A percentile compares a stretch with the other conserved stretches of the same genome.
Evolutionary conservation across 2,888 invertebrate genomes (phyloP).

Genomic region (Entomobrya proxima): DNA sequence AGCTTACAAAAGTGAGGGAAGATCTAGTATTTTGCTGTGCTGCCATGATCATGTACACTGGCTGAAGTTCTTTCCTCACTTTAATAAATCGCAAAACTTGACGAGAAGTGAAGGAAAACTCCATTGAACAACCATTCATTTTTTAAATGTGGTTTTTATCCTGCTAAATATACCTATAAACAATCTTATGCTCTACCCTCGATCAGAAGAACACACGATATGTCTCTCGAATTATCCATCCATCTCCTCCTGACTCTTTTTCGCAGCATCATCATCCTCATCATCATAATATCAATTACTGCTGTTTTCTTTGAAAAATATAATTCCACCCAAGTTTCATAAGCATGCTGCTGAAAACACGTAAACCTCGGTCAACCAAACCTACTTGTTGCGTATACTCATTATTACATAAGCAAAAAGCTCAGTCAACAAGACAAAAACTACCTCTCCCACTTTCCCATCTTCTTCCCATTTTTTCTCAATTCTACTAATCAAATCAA

Average conservation of each 20-base stretch:
- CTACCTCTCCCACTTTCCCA: slow-evolving; percentile 49
- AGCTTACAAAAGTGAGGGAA: background rate
- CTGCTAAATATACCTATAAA: slow-evolving; percentile 44
- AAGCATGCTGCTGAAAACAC: background rate
- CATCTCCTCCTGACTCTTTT: slow-evolving; percentile 12
- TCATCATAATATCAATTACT: slow-evolving; percentile 48
- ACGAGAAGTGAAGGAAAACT: background rate
- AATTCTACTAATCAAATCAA: slow-evolving; percentile 43
- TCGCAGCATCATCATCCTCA: slow-evolving; percentile 27
- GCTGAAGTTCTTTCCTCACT: slow-evolving; percentile 32
- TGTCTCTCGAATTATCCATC: slow-evolving; percentile 7
- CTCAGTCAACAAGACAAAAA: slow-evolving; percentile 2
- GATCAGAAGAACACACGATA: slow-evolving; percentile 6
- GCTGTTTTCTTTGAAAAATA: slow-evolving; percentile 9
- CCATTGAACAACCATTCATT: slow-evolving; percentile 27
- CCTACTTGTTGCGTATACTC: slow-evolving; percentile 20
- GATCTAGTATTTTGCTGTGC: background rate
- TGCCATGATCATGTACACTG: slow-evolving; percentile 18
- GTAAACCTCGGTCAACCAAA: background rate
- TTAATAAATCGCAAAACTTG: slow-evolving; percentile 15
- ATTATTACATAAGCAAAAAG: background rate
- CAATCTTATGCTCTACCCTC: background rate
- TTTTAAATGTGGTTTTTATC: slow-evolving; percentile 5
- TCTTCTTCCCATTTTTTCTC: slow-evolving; percentile 23
- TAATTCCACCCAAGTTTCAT: slow-evolving; percentile 43